Evolutionary conservation across 2,888 invertebrate species (phyloP), one percentile per base, ranked within the genome.

Genomic region (Dolichopus griseipennis): DNA sequence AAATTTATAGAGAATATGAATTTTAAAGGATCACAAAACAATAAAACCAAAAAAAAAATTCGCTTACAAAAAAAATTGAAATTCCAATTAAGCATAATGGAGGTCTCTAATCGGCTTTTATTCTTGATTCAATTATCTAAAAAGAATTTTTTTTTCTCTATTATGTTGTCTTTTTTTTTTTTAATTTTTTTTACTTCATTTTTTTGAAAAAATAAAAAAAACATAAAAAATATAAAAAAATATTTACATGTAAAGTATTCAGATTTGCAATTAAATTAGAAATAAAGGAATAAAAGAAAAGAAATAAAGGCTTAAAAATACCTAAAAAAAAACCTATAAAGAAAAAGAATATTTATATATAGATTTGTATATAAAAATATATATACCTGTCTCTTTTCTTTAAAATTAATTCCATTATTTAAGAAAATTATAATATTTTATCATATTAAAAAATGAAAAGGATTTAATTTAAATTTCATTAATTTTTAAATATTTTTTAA

Each of bases 61-160:
- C 18, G 9, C 18, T 52, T 7, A 20, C 66, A 63, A 68, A 66
- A 43, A 61, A 65, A 69, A 68, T 68, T 69, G 70, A 71, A 71
- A 70, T 70, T 71, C 70, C 71, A 71, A 71, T 71, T 71, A 71
- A 71, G 71, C 69, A 70, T 71, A 70, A 71, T 71, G 71, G 71
- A 70, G 67, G 65, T 67, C 69, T 70, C 68, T 71, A 71, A 71
- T 71, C 71, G 71, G 71, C 71, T 71, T 71, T 71, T 71, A 71
- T 71, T 71, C 70, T 70, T 71, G 69, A 71, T 71, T 71, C 71
- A 71, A 71, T 71, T 71, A 71, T 69, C 68, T 69, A 70, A 69
- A 70, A 66, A 67, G 63, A 12, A 12, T 52, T n/a, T 52, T 27
- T 10, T 37, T 37, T 37, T n/a, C n/a, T n/a, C n/a, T n/a, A n/a